Base-by-base conservation (phyloP, 2,888 invertebrate species). In the Dryobota labecula region DNA sequence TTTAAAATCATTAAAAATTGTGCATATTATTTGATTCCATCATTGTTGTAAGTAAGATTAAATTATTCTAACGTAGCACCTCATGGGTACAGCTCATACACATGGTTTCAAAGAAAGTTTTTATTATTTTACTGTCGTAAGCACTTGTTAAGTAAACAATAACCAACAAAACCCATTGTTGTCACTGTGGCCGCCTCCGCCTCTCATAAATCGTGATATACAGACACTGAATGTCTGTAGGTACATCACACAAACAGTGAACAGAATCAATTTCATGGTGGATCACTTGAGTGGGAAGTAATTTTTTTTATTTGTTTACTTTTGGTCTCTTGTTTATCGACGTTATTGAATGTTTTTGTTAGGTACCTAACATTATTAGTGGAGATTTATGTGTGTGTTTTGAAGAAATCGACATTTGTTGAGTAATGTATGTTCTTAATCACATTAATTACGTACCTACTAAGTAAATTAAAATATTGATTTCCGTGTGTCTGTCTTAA, bases 201-300 rank as follows among this genome's bases (percentile, higher is more conserved):
- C 24, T 56, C 67, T 51, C 68, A 60, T 70, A 60, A 20, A 65
- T 43, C 60, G 53, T 41, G 43, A 45, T 62, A 60, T 71, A 51
- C 27, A n/a, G 2, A 65, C 73, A 73, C 33, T 54, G 18, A 27
- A 41, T 73, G 36, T 51, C n/a, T 24, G 43, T 13, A n/a, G n/a
- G n/a, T n/a, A n/a, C n/a, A n/a, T n/a, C n/a, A n/a, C n/a, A n/a
- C n/a, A n/a, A n/a, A 20, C 13, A 60, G 47, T 60, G 71, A 74
- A 61, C 58, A 76, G 57, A 83, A 84, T 69, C 64, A 65, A 78
- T 84, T 84, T 80, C 67, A 78, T 63, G 74, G 77, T 62, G 43
- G 11, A 68, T 66, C 56, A 27, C n/a, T 65, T 67, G 41, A 73
- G 73, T 62, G 57, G 60, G 24, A 68, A 67, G 33, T 36, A 60